Evolutionary conservation across 2,888 invertebrate species (phyloP).

Genomic region (Geophilus truncorum): DNA sequence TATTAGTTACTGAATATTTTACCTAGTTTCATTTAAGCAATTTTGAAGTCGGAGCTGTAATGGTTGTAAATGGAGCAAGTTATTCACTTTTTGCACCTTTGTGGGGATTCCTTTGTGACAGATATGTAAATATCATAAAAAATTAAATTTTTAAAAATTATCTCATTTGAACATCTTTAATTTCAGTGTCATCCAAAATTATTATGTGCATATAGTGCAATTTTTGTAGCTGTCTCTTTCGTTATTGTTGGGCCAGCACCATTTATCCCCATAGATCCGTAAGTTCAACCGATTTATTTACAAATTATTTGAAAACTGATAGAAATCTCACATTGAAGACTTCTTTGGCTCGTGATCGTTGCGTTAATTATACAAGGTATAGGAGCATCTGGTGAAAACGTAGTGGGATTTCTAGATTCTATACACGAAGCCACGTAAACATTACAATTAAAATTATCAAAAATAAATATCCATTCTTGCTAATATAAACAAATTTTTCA

Average conservation of each 20-base stretch:
- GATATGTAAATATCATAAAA: conserved; percentile 48
- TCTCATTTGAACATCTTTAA: background rate
- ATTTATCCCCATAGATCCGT: conserved; percentile 62
- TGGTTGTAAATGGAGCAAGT: conserved; percentile 73
- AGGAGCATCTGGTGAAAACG: background rate
- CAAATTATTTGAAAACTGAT: background rate
- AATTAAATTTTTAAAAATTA: background rate
- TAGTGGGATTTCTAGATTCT: background rate
- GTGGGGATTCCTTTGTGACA: conserved; percentile 78
- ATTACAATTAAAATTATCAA: too few species aligned
- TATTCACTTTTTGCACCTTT: conserved; percentile 72
- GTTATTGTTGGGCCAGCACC: conserved; percentile 76
- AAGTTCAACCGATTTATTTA: conserved; percentile 41
- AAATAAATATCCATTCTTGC: too few species aligned
- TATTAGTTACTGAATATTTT: background rate
- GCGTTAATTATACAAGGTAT: background rate
- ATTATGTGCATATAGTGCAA: conserved; percentile 62
- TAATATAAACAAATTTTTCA: background rate
- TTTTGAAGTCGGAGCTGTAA: conserved; percentile 69
- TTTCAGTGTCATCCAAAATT: conserved; percentile 59
- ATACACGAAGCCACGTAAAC: background rate
- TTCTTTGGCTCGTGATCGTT: background rate
- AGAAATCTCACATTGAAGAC: background rate
- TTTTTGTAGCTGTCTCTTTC: conserved; percentile 64
- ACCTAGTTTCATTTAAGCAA: conserved; percentile 50